phyloP scores from a whole-genome alignment of 2,113 vertebrate species.

The Chaetodon auriga region DNA sequence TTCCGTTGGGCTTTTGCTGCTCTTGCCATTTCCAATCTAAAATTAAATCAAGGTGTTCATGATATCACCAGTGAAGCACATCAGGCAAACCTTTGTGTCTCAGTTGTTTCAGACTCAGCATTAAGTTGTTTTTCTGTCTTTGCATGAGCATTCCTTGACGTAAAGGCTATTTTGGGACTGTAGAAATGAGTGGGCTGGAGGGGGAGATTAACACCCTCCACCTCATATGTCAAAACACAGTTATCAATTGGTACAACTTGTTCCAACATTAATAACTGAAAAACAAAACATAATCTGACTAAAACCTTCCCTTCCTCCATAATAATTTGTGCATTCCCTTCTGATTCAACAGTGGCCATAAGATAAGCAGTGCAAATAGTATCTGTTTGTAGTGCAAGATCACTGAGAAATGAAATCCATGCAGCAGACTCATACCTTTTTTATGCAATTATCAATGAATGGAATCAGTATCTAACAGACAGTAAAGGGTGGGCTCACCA shows the following conservation, averaged over 20 bases:
- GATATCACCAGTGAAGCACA: slow-evolving; percentile 21
- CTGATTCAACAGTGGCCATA: not conserved
- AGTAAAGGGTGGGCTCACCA: not conserved
- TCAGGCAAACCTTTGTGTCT: slow-evolving; percentile 22
- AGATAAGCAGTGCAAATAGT: not conserved
- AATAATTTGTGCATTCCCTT: not conserved
- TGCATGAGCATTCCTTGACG: not conserved
- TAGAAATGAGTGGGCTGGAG: not conserved
- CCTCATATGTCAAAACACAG: not conserved
- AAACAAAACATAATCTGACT: not conserved
- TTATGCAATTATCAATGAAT: not conserved
- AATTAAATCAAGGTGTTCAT: slow-evolving; percentile 23
- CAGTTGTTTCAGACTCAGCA: slow-evolving; percentile 10
- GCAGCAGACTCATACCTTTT: not conserved
- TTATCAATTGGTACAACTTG: not conserved
- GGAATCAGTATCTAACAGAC: not conserved
- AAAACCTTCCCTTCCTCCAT: not conserved
- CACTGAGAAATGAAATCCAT: not conserved
- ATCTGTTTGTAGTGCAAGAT: not conserved
- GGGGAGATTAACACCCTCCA: not conserved
- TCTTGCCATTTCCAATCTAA: not conserved
- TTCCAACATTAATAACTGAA: not conserved
- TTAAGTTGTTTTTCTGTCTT: not conserved
- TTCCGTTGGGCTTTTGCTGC: not conserved
- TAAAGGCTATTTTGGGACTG: not conserved